Base-by-base conservation (phyloP, 2,797 vertebrate genomes). In the Bufotes viridis region DNA sequence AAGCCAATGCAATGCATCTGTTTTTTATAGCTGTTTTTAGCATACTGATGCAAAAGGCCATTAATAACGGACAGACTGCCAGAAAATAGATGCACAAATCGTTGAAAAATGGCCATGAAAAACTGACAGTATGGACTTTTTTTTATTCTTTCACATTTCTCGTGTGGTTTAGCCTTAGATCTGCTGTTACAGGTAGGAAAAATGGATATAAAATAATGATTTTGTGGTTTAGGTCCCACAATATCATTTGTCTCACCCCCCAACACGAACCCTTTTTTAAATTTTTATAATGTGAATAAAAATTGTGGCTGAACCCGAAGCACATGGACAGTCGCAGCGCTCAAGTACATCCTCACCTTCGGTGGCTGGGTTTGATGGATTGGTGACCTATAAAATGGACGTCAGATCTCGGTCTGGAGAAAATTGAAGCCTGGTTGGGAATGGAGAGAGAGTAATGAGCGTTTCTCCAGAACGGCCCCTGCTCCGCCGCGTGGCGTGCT, bases 351-450 rank as follows among this genome's bases (percentile, higher is more conserved):
- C 15, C 11, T 83, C 81, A 29, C 81, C 81, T 58, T 83, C 53
- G 18, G 26, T 61, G 70, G 11, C n/a, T n/a, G 49, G 14, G 7
- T 7, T 10, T 74, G 75, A 70, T 79, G 53, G 61, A 58, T 72
- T 72, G 63, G 60, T 70, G 87, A 80, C 87, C 74, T 78, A 83
- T 69, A 76, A 81, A 87, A 82, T 57, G 61, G 74, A 67, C 72
- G 24, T 69, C 87, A 84, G 81, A 51, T 84, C 53, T 29, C 69
- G 81, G 65, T 69, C 42, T 60, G 29, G 70, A 78, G 87, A 88
- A 72, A 84, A 70, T 60, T 18, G 20, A 70, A 81, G n/a, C 60
- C 80, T 82, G 61, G 78, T 78, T 49, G 60, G 70, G 75, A 87
- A 76, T 78, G 24, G 85, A 29, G 55, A n/a, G 7, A 72, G 85